Evolutionary conservation across 2,797 vertebrate species (phyloP).

Genomic region (Lemur catta): DNA sequence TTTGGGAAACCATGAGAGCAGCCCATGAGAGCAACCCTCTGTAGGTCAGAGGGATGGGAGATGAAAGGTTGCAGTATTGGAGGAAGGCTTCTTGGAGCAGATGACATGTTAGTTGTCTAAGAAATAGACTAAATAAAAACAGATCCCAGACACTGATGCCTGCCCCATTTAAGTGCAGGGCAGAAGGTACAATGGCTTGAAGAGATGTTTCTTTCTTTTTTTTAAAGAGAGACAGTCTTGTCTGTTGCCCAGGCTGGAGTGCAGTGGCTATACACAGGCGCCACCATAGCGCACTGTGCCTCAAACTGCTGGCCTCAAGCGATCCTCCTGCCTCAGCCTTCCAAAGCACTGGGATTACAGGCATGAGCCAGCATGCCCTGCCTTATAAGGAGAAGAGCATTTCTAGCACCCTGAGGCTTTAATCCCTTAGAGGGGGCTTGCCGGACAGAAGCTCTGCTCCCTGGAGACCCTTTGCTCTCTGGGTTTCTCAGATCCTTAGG

Average conservation of each 20-base stretch:
- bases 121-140: neutral
- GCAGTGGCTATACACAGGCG: neutral
- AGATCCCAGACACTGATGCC: neutral
- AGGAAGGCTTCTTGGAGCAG: neutral
- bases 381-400: neutral
- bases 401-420: neutral
- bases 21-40: neutral
- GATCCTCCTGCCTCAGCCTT: neutral
- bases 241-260: neutral
- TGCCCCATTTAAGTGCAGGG: neutral
- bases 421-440: neutral
- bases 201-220: neutral
- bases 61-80: neutral
- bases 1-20: neutral
- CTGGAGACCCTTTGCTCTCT: neutral
- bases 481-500: neutral
- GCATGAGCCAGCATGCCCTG: neutral
- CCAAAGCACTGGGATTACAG: neutral
- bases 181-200: neutral
- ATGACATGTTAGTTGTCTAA: neutral
- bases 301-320: neutral
- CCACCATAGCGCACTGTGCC: neutral
- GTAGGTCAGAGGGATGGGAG: neutral
- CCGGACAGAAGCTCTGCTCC: neutral
- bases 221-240: neutral